Conservation (phyloP, 2,113 vertebrate species). For the Peucedramus taeniatus region DNA sequence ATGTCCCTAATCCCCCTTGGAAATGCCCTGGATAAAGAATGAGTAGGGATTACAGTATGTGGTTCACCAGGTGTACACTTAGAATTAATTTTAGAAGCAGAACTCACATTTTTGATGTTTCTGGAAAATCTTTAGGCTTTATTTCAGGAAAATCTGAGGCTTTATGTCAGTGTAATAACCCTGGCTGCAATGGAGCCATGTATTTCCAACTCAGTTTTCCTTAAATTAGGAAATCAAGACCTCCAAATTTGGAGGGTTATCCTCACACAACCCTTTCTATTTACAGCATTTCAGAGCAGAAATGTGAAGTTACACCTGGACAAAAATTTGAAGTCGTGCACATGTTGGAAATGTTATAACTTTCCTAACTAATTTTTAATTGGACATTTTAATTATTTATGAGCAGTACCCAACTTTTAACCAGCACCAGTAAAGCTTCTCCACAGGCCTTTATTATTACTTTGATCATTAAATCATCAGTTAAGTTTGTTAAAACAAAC, state of each 20-base stretch:
- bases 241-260: not conserved
- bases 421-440: not conserved
- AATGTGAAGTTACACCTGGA: not conserved
- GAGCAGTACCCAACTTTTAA: not conserved
- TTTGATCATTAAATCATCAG: fast-evolving
- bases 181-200: not conserved
- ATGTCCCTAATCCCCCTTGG: not conserved
- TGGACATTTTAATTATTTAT: not conserved
- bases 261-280: not conserved
- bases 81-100: not conserved
- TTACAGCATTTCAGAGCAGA: not conserved
- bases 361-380: not conserved
- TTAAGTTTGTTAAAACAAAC: not conserved
- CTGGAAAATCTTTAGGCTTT: not conserved
- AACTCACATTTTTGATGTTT: not conserved
- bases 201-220: not conserved
- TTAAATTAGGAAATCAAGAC: not conserved
- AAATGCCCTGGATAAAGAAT: not conserved
- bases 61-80: not conserved
- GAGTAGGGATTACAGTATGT: not conserved
- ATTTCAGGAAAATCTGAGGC: not conserved
- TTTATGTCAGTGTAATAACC: not conserved
- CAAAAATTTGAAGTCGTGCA: not conserved
- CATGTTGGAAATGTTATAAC: not conserved
- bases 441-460: not conserved